Conservation (phyloP, 2,113 vertebrate species). For the Nicator chloris region DNA sequence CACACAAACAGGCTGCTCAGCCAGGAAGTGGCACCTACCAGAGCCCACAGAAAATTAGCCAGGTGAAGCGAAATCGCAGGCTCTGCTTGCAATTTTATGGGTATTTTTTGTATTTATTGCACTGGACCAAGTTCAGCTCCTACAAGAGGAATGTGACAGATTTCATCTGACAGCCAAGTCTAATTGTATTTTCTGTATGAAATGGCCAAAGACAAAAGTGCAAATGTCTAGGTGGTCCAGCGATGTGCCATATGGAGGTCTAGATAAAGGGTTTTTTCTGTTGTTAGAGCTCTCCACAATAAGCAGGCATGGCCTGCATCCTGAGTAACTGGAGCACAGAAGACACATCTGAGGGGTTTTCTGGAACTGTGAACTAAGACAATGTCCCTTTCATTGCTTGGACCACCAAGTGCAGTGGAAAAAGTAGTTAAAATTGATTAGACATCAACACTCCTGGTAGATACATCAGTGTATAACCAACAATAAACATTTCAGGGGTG, state of each 20-base stretch:
- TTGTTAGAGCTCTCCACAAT: conserved; percentile 30
- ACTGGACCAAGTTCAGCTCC: conserved; percentile 60
- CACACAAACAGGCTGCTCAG: conserved; percentile 57
- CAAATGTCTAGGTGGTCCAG: conserved; percentile 5
- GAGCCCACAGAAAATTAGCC: conserved; percentile 43
- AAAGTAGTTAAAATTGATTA: neutral
- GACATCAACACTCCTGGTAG: neutral
- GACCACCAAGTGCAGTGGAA: neutral
- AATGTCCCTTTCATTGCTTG: neutral
- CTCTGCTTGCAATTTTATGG: conserved; percentile 54
- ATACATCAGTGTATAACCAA: neutral
- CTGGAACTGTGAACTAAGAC: conserved; percentile 17
- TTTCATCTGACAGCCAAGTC: conserved; percentile 72
- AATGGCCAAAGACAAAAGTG: conserved; percentile 69
- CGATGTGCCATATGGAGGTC: conserved; percentile 59
- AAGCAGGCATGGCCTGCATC: neutral
- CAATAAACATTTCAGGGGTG: neutral
- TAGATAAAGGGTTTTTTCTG: conserved; percentile 22
- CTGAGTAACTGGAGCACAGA: conserved; percentile 14
- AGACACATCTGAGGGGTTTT: neutral
- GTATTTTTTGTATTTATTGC: conserved; percentile 60
- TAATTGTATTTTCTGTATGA: conserved; percentile 66
- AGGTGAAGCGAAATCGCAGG: neutral
- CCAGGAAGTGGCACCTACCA: conserved; percentile 26
- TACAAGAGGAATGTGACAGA: conserved; percentile 65